Evolutionary conservation across 2,888 invertebrate species (phyloP), one percentile per base, ranked within the genome.

Genomic region (Lasioglossum malachurum): DNA sequence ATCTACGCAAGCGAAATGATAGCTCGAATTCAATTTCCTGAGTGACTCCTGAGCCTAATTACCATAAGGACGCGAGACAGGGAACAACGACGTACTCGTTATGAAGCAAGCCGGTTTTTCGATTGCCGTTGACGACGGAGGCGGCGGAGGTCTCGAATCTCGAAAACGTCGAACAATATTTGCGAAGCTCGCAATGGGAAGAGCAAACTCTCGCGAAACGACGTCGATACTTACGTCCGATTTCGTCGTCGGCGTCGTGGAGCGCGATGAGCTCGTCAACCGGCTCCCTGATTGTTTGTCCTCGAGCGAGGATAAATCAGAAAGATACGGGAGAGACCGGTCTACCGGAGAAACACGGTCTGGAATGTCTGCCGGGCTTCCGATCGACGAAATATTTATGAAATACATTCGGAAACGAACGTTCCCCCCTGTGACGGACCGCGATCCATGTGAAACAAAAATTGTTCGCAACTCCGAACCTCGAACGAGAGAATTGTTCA

Each of bases 281-380:
- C 46, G 71, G 49, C 82, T 88, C 38, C 75, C 67, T 78, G 81
- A 83, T 90, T 89, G 86, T 90, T 89, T 89, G 76, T 80, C 76
- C 87, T 82, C 44, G 67, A 31, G 73, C 67, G 35, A 35, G 69
- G 64, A 84, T 77, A 85, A 88, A 87, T 89, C 80, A 78, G 53
- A 79, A 87, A 83, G 80, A 81, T 76, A 79, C 76, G 73, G 35
- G 53, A 67, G 35, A 31, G 64, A 31, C 14, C 64, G 31, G 16
- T 16, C 16, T 31, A 16, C 16, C 64, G 64, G 14, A 31, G 64
- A 35, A 31, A 27, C 64, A 67, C 64, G 31, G 60, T 44, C 5
- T 5, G 31, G 44, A 74, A 60, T 53, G 35, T 67, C 67, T 67
- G 67, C 27, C 5, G 57, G 27, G 60, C 1, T 19, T 10, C 41